A percentile compares a stretch with the other conserved stretches of the same genome.
phyloP scores from a whole-genome alignment of 37 sponge, comb jelly and placozoan species.

The Corticium candelabrum region DNA sequence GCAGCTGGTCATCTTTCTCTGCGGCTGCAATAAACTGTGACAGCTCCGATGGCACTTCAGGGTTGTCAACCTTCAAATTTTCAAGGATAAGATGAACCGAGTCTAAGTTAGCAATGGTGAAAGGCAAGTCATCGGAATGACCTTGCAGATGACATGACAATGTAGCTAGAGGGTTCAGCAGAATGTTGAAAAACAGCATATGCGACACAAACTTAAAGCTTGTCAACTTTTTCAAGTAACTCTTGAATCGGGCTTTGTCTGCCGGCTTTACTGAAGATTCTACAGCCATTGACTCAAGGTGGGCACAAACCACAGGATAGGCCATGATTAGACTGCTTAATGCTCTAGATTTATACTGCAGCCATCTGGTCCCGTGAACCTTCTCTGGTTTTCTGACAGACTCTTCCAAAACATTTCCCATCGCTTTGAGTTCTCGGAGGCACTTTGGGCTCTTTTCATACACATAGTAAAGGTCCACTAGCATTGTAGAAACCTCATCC shows the following conservation, averaged over 20 bases:
- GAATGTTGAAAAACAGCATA: constrained; percentile 17
- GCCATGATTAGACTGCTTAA: constrained; percentile 16
- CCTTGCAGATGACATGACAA: constrained; percentile 16
- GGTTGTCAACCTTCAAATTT: too few relatives aligned
- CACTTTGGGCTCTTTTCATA: constrained; percentile 30
- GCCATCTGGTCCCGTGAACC: constrained; percentile 25
- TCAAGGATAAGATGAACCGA: background rate
- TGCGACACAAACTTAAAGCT: constrained; percentile 32
- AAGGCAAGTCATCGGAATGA: background rate
- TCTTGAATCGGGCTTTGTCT: constrained; percentile 14
- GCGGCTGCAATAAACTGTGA: too few relatives aligned
- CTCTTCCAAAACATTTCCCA: constrained; percentile 16
- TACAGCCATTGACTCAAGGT: constrained; percentile 20
- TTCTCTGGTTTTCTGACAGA: constrained; percentile 20
- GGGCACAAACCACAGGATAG: constrained; percentile 20
- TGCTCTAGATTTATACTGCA: constrained; percentile 27
- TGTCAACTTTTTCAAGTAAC: constrained; percentile 27
- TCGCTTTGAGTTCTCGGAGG: constrained; percentile 1
- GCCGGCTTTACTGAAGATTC: constrained; percentile 16
- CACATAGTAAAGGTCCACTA: constrained; percentile 16
- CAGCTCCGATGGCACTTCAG: too few relatives aligned
- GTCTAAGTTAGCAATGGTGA: background rate
- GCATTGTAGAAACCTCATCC: constrained; percentile 23
- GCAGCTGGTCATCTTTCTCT: too few relatives aligned
- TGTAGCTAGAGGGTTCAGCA: background rate